A percentile compares a stretch with the other conserved stretches of the same genome.
These are phyloP conservation scores for Hydra vulgaris DNA, from an alignment of 30 jellyfish, hydroid and myxozoan species.

Conservation along the genomic window DNA sequence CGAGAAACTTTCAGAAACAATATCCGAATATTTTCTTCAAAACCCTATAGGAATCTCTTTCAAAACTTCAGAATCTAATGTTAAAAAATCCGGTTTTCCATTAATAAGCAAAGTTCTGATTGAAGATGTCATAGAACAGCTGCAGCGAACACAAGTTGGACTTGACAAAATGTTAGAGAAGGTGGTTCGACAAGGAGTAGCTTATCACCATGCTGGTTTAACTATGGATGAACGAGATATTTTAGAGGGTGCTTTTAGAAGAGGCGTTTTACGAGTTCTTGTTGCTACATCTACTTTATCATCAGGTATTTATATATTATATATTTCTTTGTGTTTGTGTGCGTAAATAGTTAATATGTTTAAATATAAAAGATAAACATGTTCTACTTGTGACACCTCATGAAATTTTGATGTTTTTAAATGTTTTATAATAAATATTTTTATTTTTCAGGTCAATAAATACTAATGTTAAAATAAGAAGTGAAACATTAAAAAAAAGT, in stretches of 20 bases:
- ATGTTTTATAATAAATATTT: too few species aligned
- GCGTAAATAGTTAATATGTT: background rate
- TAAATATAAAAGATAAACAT: too few species aligned
- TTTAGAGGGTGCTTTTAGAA: conserved; percentile 78
- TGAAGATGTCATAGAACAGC: conserved; percentile 72
- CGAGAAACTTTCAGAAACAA: conserved; percentile 55
- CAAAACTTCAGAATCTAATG: background rate
- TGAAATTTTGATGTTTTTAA: too few species aligned
- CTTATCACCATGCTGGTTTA: conserved; percentile 94
- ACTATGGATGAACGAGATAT: conserved; percentile 89
- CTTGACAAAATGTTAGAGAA: conserved; percentile 49
- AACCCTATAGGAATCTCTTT: background rate
- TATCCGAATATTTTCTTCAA: conserved; percentile 35
- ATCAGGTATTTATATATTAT: conserved; percentile 79
- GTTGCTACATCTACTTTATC: conserved; percentile 90
- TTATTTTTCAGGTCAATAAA: too few species aligned
- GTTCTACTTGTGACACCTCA: too few species aligned
- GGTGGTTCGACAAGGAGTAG: conserved; percentile 56
- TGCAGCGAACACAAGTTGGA: conserved; percentile 76
- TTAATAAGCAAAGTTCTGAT: conserved; percentile 14
- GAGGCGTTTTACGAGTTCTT: conserved; percentile 68
- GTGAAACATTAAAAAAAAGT: too few species aligned
- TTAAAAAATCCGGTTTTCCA: background rate
- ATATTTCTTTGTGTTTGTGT: too few species aligned
- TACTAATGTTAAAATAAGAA: too few species aligned